phyloP scores from a whole-genome alignment of 2,797 vertebrate species.

The Pitangus sulphuratus region DNA sequence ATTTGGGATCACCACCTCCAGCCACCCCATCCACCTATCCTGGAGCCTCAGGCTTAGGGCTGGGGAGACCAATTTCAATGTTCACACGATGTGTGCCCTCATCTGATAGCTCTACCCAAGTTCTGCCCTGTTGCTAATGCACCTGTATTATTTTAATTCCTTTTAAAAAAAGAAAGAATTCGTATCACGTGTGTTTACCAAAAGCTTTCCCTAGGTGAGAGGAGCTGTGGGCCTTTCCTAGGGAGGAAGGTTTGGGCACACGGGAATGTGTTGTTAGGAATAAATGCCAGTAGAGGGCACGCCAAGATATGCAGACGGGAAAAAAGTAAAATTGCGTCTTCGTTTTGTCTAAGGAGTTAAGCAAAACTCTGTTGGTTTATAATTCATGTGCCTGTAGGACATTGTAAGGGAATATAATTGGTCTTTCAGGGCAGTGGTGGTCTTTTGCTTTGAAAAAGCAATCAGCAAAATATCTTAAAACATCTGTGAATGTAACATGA shows the following conservation, averaged over 20 bases:
- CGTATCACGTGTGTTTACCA: not conserved
- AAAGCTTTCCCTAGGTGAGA: not conserved
- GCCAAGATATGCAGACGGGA: not conserved
- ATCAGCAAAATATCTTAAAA: conserved; percentile 65
- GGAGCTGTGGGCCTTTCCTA: not conserved
- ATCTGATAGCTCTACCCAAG: not conserved
- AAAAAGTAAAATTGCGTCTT: not conserved
- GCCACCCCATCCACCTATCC: not conserved
- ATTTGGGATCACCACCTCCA: not conserved
- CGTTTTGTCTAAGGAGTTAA: conserved; percentile 5
- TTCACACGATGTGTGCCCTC: accelerated
- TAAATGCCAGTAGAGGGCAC: conserved; percentile 73
- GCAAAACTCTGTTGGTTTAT: conserved; percentile 56
- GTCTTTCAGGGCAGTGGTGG: conserved; percentile 58
- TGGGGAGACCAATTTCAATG: not conserved
- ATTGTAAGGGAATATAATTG: conserved; percentile 70
- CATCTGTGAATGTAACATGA: not conserved
- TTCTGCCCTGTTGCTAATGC: not conserved
- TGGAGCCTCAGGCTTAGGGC: not conserved
- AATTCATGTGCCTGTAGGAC: conserved; percentile 75
- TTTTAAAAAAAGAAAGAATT: not conserved
- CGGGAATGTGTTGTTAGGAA: not conserved
- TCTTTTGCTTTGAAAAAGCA: conserved; percentile 73
- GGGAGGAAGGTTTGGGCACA: not conserved
- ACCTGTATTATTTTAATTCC: not conserved